A percentile compares a stretch with the other conserved stretches of the same genome.
These are phyloP conservation scores for Acromyrmex heyeri DNA, from an alignment of 1,140 invertebrate species.

Conservation along the genomic window DNA sequence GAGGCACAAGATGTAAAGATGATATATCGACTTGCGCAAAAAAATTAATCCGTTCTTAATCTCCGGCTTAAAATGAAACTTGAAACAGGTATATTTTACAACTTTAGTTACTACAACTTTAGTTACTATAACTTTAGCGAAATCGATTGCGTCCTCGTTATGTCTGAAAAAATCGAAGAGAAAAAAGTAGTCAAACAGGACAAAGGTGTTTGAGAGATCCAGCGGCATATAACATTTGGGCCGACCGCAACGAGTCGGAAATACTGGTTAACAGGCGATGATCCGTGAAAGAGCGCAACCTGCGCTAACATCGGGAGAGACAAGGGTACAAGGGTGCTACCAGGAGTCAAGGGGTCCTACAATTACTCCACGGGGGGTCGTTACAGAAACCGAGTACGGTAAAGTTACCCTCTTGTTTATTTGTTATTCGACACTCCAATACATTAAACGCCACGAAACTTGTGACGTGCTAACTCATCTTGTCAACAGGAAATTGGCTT, in stretches of 20 bases:
- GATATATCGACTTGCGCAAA: not conserved
- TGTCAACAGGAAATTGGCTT: conserved; percentile 1
- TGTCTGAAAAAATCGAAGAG: not conserved
- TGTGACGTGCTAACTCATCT: conserved; percentile 25
- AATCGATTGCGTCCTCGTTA: not conserved
- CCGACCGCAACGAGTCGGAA: conserved; percentile 63
- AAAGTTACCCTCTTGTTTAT: conserved; percentile 76
- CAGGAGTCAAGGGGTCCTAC: conserved; percentile 66
- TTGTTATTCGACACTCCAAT: conserved; percentile 79
- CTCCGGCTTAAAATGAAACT: not conserved
- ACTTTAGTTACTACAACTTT: not conserved
- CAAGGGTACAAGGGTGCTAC: not conserved
- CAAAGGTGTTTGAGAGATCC: not conserved
- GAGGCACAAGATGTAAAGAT: not conserved
- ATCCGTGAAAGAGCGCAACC: conserved; percentile 82
- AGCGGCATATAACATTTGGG: conserved; percentile 56
- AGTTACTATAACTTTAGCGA: not conserved
- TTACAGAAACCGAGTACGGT: conserved; percentile 64
- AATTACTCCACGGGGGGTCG: conserved; percentile 81
- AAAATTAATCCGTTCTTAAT: not conserved
- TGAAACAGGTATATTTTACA: no score
- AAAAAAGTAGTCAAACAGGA: not conserved
- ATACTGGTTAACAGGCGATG: conserved; percentile 76
- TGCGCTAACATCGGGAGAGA: conserved; percentile 62
- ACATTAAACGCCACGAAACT: conserved; percentile 73